phyloP scores from a whole-genome alignment of 1,140 invertebrate species.

The Drosophila pseudoananassae region DNA sequence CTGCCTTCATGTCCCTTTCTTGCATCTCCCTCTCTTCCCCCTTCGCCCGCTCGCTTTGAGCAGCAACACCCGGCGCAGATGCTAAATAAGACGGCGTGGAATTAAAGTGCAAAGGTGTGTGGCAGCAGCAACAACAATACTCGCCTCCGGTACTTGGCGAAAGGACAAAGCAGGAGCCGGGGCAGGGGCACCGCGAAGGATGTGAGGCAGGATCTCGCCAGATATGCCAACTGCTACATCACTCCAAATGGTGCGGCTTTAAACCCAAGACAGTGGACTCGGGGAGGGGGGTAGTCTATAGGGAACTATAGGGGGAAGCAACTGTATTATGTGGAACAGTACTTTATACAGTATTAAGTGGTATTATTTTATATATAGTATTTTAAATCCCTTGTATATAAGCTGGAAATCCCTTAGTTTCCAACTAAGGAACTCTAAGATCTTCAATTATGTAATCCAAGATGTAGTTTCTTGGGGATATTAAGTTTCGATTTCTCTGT shows the following conservation, averaged over 20 bases:
- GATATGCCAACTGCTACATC: constrained; percentile 31
- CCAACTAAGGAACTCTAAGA: too few species aligned
- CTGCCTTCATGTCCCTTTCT: neutral
- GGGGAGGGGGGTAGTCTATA: too few species aligned
- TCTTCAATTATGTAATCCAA: too few species aligned
- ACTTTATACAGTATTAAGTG: too few species aligned
- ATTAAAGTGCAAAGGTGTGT: constrained; percentile 72
- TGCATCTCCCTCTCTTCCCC: neutral
- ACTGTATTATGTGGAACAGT: too few species aligned
- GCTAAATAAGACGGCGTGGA: constrained; percentile 76
- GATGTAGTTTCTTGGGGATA: too few species aligned
- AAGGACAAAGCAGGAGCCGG: constrained; percentile 9
- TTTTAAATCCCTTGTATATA: too few species aligned
- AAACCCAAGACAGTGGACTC: too few species aligned
- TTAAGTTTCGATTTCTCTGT: too few species aligned
- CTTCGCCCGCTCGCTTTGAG: constrained; percentile 23
- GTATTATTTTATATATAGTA: too few species aligned
- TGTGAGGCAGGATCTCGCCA: constrained; percentile 20
- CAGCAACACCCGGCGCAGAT: constrained; percentile 80
- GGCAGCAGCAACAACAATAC: constrained; percentile 24
- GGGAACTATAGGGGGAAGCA: too few species aligned
- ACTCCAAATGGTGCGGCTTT: constrained; percentile 29
- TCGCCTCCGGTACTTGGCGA: constrained; percentile 33
- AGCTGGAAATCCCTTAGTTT: too few species aligned
- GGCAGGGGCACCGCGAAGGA: constrained; percentile 1